Percentiles rank a stretch among this genome's conserved stretches.
Conservation (phyloP, 2,113 vertebrate species). For the Aspiorhynchus laticeps region DNA sequence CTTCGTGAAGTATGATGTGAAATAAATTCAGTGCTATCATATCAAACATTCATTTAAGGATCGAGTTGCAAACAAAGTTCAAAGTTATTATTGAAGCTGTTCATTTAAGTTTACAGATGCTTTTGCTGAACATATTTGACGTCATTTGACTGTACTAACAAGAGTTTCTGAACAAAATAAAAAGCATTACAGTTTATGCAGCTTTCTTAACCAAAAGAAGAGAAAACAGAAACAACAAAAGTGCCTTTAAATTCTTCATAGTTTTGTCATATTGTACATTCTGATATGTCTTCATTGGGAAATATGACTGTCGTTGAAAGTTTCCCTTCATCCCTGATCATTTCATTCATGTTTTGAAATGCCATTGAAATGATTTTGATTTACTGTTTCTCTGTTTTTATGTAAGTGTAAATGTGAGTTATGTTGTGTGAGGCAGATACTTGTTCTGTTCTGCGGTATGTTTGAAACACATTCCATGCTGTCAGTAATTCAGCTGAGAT, state of each 20-base stretch:
- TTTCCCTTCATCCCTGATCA: background rate
- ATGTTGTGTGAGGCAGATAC: background rate
- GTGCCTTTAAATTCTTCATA: background rate
- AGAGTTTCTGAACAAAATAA: background rate
- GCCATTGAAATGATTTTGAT: background rate
- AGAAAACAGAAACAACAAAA: background rate
- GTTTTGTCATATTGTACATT: background rate
- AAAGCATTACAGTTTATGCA: background rate
- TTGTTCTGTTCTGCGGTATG: background rate
- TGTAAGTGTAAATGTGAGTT: background rate
- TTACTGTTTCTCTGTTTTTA: background rate
- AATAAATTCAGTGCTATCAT: too few species aligned
- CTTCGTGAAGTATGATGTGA: background rate
- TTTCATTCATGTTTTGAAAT: background rate
- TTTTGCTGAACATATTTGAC: background rate
- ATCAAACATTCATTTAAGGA: too few species aligned
- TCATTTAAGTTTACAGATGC: background rate
- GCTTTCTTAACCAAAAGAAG: background rate
- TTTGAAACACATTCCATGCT: background rate
- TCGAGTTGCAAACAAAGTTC: too few species aligned
- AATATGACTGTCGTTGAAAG: background rate
- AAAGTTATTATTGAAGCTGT: background rate
- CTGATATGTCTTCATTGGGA: background rate
- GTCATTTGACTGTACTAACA: background rate
- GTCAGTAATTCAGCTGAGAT: background rate